Evolutionary conservation across 1,140 invertebrate genomes (phyloP), one percentile per base, ranked within the genome.

Genomic region (Cydia splendana): DNA sequence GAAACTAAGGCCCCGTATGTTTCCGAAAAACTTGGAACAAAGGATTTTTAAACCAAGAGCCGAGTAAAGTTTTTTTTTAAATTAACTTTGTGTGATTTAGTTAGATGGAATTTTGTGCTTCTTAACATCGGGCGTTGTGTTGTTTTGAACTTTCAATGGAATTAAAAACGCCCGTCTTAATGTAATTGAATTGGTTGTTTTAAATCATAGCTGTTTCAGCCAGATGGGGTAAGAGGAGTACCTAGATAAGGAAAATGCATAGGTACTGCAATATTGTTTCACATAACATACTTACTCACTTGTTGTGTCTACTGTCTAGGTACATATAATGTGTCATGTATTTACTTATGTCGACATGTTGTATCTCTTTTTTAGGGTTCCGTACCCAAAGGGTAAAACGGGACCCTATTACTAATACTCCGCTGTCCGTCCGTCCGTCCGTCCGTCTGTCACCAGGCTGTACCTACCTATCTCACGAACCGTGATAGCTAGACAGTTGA

Each of bases 41-140:
- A 38, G 67, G 13, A 38, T 71, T 45, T 71, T 45, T 71, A 45
- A 71, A 42, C 15, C 30, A 38, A 38, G 13, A 71, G 34, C 67
- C 65, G 65, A 34, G 30, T 71, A 34, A n/a, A 34, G 24, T 71
- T 71, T 42, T 69, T n/a, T 74, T 51, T 74, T 2, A 30, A 74
- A 74, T 48, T 74, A 74, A 74, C 73, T 74, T 48, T 74, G 30
- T 74, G 45, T 28, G 48, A 74, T 74, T 48, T 51, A 74, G 42
- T 53, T 74, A 51, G 12, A 74, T 45, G 65, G 30, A 69, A 69
- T 69, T 69, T 69, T 12, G 20, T 65, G 28, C 62, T 28, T 10
- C 28, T 65, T 65, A 30, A 24, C 28, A 28, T 65, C 62, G 24
- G 28, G 28, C 28, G 62, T 65, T 65, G 57, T 65, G 12, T 65